phyloP scores from a whole-genome alignment of 2,888 invertebrate genomes.

The Hydropsyche betteni region DNA sequence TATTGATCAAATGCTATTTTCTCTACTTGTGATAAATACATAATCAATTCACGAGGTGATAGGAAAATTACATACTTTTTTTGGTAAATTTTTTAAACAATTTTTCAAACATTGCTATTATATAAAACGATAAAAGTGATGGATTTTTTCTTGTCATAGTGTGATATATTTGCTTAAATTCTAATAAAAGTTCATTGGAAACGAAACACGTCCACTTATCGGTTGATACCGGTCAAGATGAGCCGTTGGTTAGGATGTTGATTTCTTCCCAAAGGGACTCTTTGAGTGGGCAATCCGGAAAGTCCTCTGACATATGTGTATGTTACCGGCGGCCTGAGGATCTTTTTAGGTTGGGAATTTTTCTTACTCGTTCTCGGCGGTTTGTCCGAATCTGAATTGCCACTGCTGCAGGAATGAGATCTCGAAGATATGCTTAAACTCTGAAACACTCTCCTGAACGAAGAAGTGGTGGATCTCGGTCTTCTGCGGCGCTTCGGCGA shows the following conservation, averaged over 20 bases:
- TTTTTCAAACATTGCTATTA: slow-evolving; percentile 6
- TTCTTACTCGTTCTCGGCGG: slow-evolving; percentile 61
- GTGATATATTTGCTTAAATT: slow-evolving; percentile 1
- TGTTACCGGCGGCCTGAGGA: slow-evolving; percentile 78
- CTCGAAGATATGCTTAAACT: slow-evolving; percentile 71
- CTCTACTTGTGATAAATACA: slow-evolving; percentile 24
- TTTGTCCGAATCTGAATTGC: slow-evolving; percentile 59
- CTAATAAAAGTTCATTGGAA: background rate
- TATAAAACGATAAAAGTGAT: too few relatives aligned
- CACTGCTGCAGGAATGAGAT: slow-evolving; percentile 71
- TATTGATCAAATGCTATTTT: slow-evolving; percentile 14
- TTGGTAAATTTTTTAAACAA: background rate
- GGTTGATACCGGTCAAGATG: slow-evolving; percentile 50
- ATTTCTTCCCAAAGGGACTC: slow-evolving; percentile 69
- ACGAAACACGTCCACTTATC: slow-evolving; percentile 43
- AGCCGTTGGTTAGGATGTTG: slow-evolving; percentile 58
- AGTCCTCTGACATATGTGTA: slow-evolving; percentile 84
- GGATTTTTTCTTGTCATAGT: too few relatives aligned
- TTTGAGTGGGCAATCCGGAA: slow-evolving; percentile 82
- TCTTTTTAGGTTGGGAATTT: slow-evolving; percentile 75
- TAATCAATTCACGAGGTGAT: slow-evolving; percentile 22
- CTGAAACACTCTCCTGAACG: slow-evolving; percentile 77
- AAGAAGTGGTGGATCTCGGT: slow-evolving; percentile 68
- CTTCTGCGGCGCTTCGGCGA: slow-evolving; percentile 65
- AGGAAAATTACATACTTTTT: slow-evolving; percentile 17